These are phyloP conservation scores for Glyphotaelius pellucidus DNA, from an alignment of 2,888 invertebrate genomes.

Conservation along the genomic window DNA sequence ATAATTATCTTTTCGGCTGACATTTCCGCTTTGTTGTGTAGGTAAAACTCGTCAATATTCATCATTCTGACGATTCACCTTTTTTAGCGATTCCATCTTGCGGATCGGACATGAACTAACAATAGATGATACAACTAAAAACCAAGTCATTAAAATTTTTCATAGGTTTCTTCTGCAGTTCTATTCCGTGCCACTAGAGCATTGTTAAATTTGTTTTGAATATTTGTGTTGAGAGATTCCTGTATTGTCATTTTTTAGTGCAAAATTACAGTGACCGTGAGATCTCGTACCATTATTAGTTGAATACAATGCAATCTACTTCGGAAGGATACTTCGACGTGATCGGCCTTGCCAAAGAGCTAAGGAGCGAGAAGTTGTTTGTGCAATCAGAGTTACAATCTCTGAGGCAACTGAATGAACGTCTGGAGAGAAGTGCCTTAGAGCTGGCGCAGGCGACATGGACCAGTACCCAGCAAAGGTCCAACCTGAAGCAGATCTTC, in stretches of 20 bases:
- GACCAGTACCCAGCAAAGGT: constrained; percentile 91
- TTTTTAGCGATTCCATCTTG: background rate
- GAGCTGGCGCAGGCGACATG: constrained; percentile 86
- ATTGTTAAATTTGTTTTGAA: background rate
- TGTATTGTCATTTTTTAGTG: constrained; percentile 2
- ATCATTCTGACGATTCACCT: background rate
- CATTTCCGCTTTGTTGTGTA: constrained; percentile 48
- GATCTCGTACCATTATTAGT: constrained; percentile 19
- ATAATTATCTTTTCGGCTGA: constrained; percentile 44
- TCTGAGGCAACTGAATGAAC: constrained; percentile 86
- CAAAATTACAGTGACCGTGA: constrained; percentile 36
- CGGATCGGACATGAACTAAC: background rate
- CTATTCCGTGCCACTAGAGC: background rate
- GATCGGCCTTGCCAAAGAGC: constrained; percentile 78
- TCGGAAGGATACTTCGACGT: constrained; percentile 74
- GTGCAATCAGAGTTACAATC: constrained; percentile 90
- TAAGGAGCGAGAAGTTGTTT: constrained; percentile 91
- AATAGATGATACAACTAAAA: background rate
- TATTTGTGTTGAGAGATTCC: background rate
- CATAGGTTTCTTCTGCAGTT: background rate
- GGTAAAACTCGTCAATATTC: constrained; percentile 7
- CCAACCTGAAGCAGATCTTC: constrained; percentile 87
- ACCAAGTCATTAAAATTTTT: background rate
- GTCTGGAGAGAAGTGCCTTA: constrained; percentile 79
- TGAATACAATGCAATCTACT: constrained; percentile 59